phyloP scores from a whole-genome alignment of 2,797 vertebrate genomes.

The Tiaroga cobitis region DNA sequence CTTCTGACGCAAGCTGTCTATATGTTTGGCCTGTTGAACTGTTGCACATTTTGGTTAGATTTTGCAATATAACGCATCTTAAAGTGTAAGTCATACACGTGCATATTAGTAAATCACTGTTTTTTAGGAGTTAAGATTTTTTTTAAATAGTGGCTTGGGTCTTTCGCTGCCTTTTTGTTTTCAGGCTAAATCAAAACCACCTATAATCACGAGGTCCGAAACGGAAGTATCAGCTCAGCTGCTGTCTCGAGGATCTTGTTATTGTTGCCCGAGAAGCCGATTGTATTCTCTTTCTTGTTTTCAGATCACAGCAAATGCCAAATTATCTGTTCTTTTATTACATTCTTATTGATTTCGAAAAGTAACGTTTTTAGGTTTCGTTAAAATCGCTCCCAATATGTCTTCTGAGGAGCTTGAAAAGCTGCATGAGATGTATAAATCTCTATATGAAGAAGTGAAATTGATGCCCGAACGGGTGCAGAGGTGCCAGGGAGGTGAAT shows the following conservation, averaged over 20 bases:
- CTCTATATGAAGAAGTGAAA: slow-evolving; percentile 82
- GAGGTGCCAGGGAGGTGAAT: slow-evolving; percentile 80
- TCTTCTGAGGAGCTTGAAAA: slow-evolving; percentile 94
- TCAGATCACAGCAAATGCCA: background rate
- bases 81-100: background rate
- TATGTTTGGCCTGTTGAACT: background rate
- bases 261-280: background rate
- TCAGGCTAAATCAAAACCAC: slow-evolving; percentile 14
- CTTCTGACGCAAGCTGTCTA: slow-evolving; percentile 39
- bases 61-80: background rate
- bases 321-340: background rate
- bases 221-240: slow-evolving; percentile 49
- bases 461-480: slow-evolving; percentile 79
- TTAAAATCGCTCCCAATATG: slow-evolving; percentile 61
- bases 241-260: slow-evolving; percentile 67
- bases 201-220: slow-evolving; percentile 63
- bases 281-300: background rate
- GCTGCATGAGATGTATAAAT: slow-evolving; percentile 88
- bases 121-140: background rate
- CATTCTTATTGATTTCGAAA: background rate
- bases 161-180: background rate
- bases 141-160: background rate
- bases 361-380: background rate
- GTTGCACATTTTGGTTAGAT: background rate
- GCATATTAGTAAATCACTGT: background rate